phyloP scores from a whole-genome alignment of 2,888 invertebrate genomes.

The Catocala nupta region DNA sequence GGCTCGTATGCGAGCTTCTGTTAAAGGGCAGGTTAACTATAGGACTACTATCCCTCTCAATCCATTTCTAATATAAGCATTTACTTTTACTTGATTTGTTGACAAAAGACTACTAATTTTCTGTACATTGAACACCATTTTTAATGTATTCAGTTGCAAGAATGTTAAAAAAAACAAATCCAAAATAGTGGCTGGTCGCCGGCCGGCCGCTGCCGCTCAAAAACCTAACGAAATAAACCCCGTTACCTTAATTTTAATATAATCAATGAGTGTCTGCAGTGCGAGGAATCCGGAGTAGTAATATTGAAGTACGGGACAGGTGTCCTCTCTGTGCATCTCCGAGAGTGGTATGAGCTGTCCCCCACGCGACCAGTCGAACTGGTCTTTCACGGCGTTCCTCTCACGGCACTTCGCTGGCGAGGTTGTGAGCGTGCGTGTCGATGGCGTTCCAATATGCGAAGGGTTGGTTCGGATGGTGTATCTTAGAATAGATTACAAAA shows the following conservation, averaged over 20 bases:
- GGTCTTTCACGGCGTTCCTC: conserved; percentile 82
- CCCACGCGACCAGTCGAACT: conserved; percentile 88
- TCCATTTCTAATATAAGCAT: too few species aligned
- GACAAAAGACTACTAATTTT: too few species aligned
- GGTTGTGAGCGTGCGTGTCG: conserved; percentile 89
- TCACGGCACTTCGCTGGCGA: conserved; percentile 91
- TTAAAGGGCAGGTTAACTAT: too few species aligned
- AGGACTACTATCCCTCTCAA: too few species aligned
- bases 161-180: too few species aligned
- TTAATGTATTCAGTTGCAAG: too few species aligned
- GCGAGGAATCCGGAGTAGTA: conserved; percentile 92
- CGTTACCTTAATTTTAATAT: conserved; percentile 90
- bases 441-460: conserved; percentile 88
- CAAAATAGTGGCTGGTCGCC: too few species aligned
- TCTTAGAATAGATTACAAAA: conserved; percentile 62
- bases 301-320: conserved; percentile 92
- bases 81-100: too few species aligned
- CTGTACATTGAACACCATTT: too few species aligned
- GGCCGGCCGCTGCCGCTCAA: too few species aligned
- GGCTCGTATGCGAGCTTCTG: too few species aligned
- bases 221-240: not conserved
- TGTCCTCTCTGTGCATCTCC: conserved; percentile 90
- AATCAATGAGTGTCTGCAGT: conserved; percentile 91
- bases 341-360: conserved; percentile 79
- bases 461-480: conserved; percentile 93